phyloP scores from a whole-genome alignment of 2,888 invertebrate genomes.

The Dichetophora obliterata region DNA sequence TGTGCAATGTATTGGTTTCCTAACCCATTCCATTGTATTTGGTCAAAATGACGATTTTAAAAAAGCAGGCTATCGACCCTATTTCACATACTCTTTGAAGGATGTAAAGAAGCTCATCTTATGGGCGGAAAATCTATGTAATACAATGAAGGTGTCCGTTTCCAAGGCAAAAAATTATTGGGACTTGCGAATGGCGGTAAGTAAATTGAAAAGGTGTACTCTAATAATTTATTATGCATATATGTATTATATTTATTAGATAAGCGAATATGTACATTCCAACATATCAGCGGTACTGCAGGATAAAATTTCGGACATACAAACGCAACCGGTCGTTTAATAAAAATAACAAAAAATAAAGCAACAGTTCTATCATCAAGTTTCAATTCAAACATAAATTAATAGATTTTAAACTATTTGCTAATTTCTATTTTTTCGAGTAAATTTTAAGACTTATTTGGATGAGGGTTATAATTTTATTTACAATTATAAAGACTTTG shows the following conservation, averaged over 20 bases:
- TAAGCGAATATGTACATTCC: slow-evolving; percentile 50
- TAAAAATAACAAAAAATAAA: background rate
- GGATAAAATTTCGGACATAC: slow-evolving; percentile 49
- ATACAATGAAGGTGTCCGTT: slow-evolving; percentile 43
- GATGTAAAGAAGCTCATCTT: slow-evolving; percentile 50
- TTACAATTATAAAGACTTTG: too few relatives aligned
- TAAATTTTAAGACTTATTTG: too few relatives aligned
- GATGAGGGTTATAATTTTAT: too few relatives aligned
- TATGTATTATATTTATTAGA: slow-evolving; percentile 44
- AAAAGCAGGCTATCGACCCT: slow-evolving; percentile 54
- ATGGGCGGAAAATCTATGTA: slow-evolving; percentile 49
- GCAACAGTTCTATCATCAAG: too few relatives aligned
- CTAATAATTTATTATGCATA: background rate
- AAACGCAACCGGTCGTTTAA: slow-evolving; percentile 14
- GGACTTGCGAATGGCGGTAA: slow-evolving; percentile 51
- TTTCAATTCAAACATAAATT: too few relatives aligned
- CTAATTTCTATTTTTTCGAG: too few relatives aligned
- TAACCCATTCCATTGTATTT: slow-evolving; percentile 51
- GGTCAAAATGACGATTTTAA: slow-evolving; percentile 53
- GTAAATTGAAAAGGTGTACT: background rate
- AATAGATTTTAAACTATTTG: too few relatives aligned
- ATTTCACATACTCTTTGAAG: slow-evolving; percentile 49
- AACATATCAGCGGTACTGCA: slow-evolving; percentile 49
- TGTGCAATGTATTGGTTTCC: slow-evolving; percentile 52
- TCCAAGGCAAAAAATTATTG: slow-evolving; percentile 48